These are phyloP conservation scores for Zaprionus tsacasi DNA, from an alignment of 1,140 invertebrate species.

Conservation along the genomic window DNA sequence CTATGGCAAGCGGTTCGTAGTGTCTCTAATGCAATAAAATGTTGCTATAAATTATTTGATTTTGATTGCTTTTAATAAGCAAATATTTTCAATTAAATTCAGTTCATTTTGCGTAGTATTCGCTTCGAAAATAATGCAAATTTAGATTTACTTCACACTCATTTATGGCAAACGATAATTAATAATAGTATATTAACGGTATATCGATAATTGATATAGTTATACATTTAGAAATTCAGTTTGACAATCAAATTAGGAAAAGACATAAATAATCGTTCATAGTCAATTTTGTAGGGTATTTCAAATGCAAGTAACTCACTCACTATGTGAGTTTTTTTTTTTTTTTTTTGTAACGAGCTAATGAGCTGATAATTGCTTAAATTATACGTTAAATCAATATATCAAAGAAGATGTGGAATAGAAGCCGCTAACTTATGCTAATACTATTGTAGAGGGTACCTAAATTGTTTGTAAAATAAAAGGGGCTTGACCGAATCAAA, in stretches of 20 bases:
- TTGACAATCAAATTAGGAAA: background rate
- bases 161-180: background rate
- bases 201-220: background rate
- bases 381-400: background rate
- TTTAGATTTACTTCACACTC: background rate
- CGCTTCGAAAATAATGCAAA: constrained; percentile 13
- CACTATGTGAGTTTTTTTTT: background rate
- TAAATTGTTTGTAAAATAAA: background rate
- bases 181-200: background rate
- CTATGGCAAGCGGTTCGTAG: background rate
- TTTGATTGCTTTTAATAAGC: constrained; percentile 66
- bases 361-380: background rate
- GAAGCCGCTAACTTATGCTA: background rate
- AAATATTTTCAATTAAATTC: constrained; percentile 54
- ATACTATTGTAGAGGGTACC: background rate
- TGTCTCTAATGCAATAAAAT: constrained; percentile 49
- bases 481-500: background rate
- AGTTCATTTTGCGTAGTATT: constrained; percentile 50
- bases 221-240: background rate
- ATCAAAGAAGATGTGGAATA: background rate
- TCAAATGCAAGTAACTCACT: background rate
- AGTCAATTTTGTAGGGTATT: background rate
- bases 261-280: background rate
- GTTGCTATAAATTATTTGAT: constrained; percentile 53
- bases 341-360: background rate